Percentiles rank a stretch among this genome's conserved stretches.
Evolutionary conservation across 2,797 vertebrate species (phyloP).

Genomic region (Pterois miles): DNA sequence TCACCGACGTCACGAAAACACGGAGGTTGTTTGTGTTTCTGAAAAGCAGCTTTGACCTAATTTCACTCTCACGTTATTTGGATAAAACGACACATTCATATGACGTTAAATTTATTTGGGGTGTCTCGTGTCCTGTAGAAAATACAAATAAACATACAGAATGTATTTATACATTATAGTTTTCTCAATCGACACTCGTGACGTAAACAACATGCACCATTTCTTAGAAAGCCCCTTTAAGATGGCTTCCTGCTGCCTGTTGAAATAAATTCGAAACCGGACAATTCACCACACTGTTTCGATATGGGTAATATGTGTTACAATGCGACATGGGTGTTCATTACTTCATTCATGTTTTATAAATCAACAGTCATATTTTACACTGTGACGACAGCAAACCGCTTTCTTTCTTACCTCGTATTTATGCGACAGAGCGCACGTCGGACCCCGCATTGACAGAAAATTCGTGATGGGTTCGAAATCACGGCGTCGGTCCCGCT

Average conservation of each 20-base stretch:
- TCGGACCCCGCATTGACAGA: slow-evolving; percentile 39
- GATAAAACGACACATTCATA: accelerated
- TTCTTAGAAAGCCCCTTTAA: background rate
- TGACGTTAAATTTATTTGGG: accelerated
- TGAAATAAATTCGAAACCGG: background rate
- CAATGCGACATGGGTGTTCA: accelerated
- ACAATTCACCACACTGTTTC: background rate
- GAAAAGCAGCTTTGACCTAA: slow-evolving; percentile 36
- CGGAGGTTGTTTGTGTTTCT: slow-evolving; percentile 63
- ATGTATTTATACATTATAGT: slow-evolving; percentile 25
- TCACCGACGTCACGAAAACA: slow-evolving; percentile 44
- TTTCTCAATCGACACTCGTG: background rate
- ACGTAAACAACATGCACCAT: slow-evolving; percentile 41
- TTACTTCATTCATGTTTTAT: accelerated
- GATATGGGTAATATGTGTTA: accelerated
- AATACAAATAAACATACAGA: accelerated
- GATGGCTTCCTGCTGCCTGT: slow-evolving; percentile 33
- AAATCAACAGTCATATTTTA: background rate
- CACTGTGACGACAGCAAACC: too few species aligned
- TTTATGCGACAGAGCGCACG: slow-evolving; percentile 69
- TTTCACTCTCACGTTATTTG: slow-evolving; percentile 16
- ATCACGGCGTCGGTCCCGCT: slow-evolving; percentile 65
- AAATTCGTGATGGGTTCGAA: slow-evolving; percentile 72
- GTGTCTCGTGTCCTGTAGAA: background rate
- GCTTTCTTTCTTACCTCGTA: slow-evolving; percentile 44